Conservation (phyloP, 2,797 vertebrate genomes). For the Gymnodraco acuticeps region DNA sequence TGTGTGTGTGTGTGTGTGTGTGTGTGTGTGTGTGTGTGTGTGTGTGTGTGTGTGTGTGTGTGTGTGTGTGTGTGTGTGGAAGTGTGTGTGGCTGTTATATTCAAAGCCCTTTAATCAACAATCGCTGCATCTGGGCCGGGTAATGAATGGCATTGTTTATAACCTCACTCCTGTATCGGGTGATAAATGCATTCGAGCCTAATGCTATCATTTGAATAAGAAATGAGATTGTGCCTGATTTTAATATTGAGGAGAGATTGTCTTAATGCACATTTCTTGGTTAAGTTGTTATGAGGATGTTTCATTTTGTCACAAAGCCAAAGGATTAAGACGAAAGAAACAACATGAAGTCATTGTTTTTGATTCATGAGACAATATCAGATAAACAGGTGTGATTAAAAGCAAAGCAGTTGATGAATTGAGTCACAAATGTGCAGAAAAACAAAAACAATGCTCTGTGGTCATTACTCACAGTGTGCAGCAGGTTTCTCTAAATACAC, state of each 20-base stretch:
- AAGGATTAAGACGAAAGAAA: conserved; percentile 59
- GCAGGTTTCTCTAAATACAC: conserved; percentile 30
- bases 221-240: conserved; percentile 87
- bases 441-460: conserved; percentile 21
- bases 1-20: too few species aligned
- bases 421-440: conserved; percentile 37
- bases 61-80: too few species aligned
- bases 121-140: conserved; percentile 96
- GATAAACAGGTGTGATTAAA: conserved; percentile 54
- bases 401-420: conserved; percentile 40
- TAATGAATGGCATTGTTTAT: conserved; percentile 98
- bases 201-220: conserved; percentile 96
- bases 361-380: conserved; percentile 59
- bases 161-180: conserved; percentile 92
- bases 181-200: conserved; percentile 92
- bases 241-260: conserved; percentile 65
- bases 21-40: too few species aligned
- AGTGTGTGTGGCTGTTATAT: conserved; percentile 64
- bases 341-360: conserved; percentile 63
- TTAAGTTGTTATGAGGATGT: conserved; percentile 62
- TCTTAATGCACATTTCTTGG: conserved; percentile 70
- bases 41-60: too few species aligned
- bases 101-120: conserved; percentile 97
- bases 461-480: conserved; percentile 41
- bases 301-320: conserved; percentile 60